Conservation (phyloP, 1,140 invertebrate genomes). For the Pseudomyrmex concolor region DNA sequence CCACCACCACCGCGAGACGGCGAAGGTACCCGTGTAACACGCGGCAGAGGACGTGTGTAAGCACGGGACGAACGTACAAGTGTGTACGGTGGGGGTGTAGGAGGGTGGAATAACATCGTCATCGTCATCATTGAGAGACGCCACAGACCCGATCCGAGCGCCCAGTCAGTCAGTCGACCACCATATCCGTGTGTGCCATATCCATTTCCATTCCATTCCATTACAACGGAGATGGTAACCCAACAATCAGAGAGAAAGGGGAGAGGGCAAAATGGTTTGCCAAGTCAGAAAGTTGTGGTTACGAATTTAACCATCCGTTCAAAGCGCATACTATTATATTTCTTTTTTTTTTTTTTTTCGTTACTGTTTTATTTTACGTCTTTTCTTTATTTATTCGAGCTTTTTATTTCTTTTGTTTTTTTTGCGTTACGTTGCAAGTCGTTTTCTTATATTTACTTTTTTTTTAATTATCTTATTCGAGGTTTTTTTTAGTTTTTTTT, state of each 20-base stretch:
- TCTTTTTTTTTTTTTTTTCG: conserved; percentile 71
- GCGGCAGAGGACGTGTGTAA: conserved; percentile 75
- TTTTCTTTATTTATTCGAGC: conserved; percentile 55
- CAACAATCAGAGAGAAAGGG: conserved; percentile 92
- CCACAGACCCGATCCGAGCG: conserved; percentile 72
- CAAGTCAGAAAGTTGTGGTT: conserved; percentile 90
- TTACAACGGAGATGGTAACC: conserved; percentile 87
- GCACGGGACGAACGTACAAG: conserved; percentile 75
- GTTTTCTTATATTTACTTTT: conserved; percentile 26
- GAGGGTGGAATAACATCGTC: conserved; percentile 66
- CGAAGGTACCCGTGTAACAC: conserved; percentile 74
- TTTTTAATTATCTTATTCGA: conserved; percentile 38
- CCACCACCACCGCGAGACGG: conserved; percentile 63
- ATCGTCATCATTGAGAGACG: conserved; percentile 64
- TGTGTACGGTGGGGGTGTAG: conserved; percentile 71
- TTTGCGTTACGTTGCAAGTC: conserved; percentile 57
- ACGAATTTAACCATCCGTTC: conserved; percentile 84
- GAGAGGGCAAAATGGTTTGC: conserved; percentile 91
- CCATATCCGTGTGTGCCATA: conserved; percentile 77
- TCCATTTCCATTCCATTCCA: conserved; percentile 83
- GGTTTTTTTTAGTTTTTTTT: conserved; percentile 31
- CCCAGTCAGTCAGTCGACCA: conserved; percentile 77
- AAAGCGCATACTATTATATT: conserved; percentile 78
- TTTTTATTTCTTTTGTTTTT: conserved; percentile 43
- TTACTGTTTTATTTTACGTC: conserved; percentile 56